phyloP scores from a whole-genome alignment of 2,113 vertebrate genomes.

The Euleptes europaea region DNA sequence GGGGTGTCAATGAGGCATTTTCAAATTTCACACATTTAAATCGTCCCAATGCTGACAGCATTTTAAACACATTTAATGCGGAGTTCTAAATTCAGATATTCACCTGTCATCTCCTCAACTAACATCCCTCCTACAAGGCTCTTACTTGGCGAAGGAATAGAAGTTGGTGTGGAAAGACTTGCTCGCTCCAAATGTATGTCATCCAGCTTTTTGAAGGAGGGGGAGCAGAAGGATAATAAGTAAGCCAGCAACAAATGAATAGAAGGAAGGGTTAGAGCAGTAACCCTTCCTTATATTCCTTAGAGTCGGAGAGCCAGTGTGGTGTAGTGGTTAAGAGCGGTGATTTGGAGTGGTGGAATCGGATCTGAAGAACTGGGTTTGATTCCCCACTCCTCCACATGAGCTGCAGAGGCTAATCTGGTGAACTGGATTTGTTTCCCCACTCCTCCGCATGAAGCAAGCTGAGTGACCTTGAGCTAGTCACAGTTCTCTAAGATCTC shows the following conservation, averaged over 20 bases:
- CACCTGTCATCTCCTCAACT: constrained; percentile 31
- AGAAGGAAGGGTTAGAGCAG: too few species aligned
- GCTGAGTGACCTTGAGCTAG: too few species aligned
- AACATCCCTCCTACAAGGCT: constrained; percentile 62
- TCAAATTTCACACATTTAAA: constrained; percentile 76
- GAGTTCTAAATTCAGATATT: constrained; percentile 71
- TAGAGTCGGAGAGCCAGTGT: too few species aligned
- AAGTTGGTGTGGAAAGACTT: constrained; percentile 53
- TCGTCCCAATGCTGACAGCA: constrained; percentile 68
- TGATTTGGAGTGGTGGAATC: too few species aligned
- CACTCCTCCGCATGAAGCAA: too few species aligned
- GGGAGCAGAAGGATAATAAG: neutral
- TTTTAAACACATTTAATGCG: constrained; percentile 70
- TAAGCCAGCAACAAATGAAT: neutral
- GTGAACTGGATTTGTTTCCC: too few species aligned
- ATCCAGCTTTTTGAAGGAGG: constrained; percentile 28
- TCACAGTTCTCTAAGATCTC: too few species aligned
- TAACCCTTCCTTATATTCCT: too few species aligned
- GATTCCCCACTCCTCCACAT: too few species aligned
- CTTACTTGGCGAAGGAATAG: constrained; percentile 60
- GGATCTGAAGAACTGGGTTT: too few species aligned
- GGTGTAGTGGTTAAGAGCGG: too few species aligned
- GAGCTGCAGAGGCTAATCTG: too few species aligned
- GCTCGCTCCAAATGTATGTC: constrained; percentile 60
- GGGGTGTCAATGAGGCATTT: constrained; percentile 73